These are phyloP conservation scores for Neosilurus hyrtlii DNA, from an alignment of 2,797 vertebrate species.

Conservation along the genomic window DNA sequence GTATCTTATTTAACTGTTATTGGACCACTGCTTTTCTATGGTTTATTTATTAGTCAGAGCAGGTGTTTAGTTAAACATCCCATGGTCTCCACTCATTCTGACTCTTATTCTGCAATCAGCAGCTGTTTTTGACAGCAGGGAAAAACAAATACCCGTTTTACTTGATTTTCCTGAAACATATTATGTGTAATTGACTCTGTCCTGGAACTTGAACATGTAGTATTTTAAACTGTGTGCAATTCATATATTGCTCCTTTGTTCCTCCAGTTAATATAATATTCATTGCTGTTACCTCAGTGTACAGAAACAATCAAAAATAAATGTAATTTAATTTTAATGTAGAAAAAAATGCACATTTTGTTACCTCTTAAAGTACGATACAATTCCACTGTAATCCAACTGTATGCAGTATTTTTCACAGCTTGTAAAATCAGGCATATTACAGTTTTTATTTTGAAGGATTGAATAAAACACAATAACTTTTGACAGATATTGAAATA, in stretches of 20 bases:
- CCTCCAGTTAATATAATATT: slow-evolving; percentile 63
- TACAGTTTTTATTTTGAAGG: slow-evolving; percentile 4
- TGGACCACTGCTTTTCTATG: slow-evolving; percentile 40
- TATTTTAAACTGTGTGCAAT: slow-evolving; percentile 67
- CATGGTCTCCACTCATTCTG: slow-evolving; percentile 23
- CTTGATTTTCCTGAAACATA: slow-evolving; percentile 37
- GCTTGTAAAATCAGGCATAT: slow-evolving; percentile 5
- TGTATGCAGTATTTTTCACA: slow-evolving; percentile 7
- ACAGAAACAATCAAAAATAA: slow-evolving; percentile 53
- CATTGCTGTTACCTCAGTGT: slow-evolving; percentile 73
- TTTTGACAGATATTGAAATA: slow-evolving; percentile 19
- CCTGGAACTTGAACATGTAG: slow-evolving; percentile 75
- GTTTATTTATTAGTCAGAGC: slow-evolving; percentile 52
- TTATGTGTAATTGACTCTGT: slow-evolving; percentile 61
- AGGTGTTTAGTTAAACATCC: slow-evolving; percentile 33
- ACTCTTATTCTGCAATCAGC: slow-evolving; percentile 12
- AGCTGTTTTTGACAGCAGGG: slow-evolving; percentile 32
- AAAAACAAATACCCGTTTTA: slow-evolving; percentile 20
- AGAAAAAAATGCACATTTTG: slow-evolving; percentile 26
- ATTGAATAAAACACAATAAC: slow-evolving; percentile 13
- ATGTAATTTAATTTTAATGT: slow-evolving; percentile 35
- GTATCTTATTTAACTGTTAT: slow-evolving; percentile 44
- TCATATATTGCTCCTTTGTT: slow-evolving; percentile 62
- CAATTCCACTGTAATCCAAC: slow-evolving; percentile 18
- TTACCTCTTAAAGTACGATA: slow-evolving; percentile 41